phyloP scores from a whole-genome alignment of 2,888 invertebrate species.

The Ormia ochracea region DNA sequence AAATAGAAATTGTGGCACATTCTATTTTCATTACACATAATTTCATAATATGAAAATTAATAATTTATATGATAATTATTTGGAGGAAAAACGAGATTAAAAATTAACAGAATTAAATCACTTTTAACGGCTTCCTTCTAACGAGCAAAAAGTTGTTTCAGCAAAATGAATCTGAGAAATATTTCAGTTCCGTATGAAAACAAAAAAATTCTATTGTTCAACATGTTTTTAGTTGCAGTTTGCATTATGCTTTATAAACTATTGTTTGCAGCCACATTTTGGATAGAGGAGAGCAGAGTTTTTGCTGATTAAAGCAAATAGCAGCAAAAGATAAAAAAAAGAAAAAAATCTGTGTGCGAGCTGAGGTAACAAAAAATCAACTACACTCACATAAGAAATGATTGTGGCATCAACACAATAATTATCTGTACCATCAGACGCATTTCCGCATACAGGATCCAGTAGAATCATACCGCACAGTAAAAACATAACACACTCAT shows the following conservation, averaged over 20 bases:
- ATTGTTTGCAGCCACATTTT: constrained; percentile 52
- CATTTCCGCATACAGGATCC: constrained; percentile 51
- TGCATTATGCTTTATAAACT: constrained; percentile 42
- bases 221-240: constrained; percentile 34
- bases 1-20: constrained; percentile 9
- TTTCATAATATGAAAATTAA: constrained; percentile 44
- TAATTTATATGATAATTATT: constrained; percentile 6
- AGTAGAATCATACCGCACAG: constrained; percentile 16
- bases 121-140: background rate
- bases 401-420: constrained; percentile 29
- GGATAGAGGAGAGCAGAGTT: constrained; percentile 8
- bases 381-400: background rate
- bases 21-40: constrained; percentile 43
- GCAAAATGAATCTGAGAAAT: background rate
- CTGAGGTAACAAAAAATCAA: background rate
- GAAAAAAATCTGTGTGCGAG: background rate
- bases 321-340: background rate
- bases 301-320: constrained; percentile 44
- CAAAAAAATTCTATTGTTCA: constrained; percentile 24
- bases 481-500: background rate
- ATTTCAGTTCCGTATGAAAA: background rate
- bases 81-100: background rate
- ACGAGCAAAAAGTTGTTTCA: background rate
- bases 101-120: background rate
- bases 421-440: constrained; percentile 44